Evolutionary conservation across 2,888 invertebrate species (phyloP), one percentile per base, ranked within the genome.

Genomic region (Minunthozetes semirufus): DNA sequence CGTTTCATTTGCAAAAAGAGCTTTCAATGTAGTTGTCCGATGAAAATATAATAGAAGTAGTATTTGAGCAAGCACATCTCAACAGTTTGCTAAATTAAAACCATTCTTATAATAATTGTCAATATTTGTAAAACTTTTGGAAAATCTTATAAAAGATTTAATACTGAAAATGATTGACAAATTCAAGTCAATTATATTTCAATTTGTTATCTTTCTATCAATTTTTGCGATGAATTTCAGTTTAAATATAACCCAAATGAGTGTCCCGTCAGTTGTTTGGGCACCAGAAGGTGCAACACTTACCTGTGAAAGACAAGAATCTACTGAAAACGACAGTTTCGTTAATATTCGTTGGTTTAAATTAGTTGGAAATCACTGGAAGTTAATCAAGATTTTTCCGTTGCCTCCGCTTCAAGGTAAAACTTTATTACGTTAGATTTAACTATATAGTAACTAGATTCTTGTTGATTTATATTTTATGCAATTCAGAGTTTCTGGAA

Each of bases 231-330:
- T n/a, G n/a, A 33, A 29, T 29, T 29, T 2, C 9, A 29, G 29
- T 33, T 29, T 63, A 9, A 29, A 63, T 27, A 63, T 63, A 27
- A 63, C 27, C 13, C 33, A 63, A 29, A 63, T 63, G 63, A 63
- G 13, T 63, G 63, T 63, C 11, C 63, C 63, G 11, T 63, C 63
- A 6, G 33, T 63, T 29, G 27, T 63, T 29, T 13, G 27, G 9
- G 33, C 27, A 27, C 29, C 29, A 2, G 33, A 63, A 63, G 25
- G 8, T 8, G 63, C 63, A 9, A 6, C n/a, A 19, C 63, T 63
- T 27, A 33, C 27, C n/a, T 63, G 63, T 63, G 17, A 29, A 15
- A 63, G 13, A 9, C 17, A 27, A 29, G 63, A 19, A 15, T 11
- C 8, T 15, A 63, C 3, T 33, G 63, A 33, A 63, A 63, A 29